Evolutionary conservation across 2,888 invertebrate species (phyloP).

Genomic region (Drosophila nigricruria): DNA sequence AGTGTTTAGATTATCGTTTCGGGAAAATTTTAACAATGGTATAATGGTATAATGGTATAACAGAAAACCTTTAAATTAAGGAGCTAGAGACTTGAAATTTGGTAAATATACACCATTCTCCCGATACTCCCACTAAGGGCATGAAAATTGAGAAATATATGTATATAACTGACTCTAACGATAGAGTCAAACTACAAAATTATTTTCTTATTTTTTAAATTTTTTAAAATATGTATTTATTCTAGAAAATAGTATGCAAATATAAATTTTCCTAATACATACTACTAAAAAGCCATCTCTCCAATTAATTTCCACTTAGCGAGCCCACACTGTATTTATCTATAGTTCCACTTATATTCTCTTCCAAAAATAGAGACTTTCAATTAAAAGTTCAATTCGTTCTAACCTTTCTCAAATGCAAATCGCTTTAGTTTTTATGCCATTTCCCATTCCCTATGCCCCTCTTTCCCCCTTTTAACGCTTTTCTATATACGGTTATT

Average conservation of each 20-base stretch:
- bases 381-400: constrained; percentile 21
- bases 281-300: background rate
- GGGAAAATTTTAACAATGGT: too few species aligned
- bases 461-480: background rate
- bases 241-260: background rate
- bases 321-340: background rate
- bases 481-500: constrained; percentile 42
- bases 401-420: constrained; percentile 24
- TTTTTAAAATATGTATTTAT: background rate
- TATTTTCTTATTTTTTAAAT: too few species aligned
- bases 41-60: too few species aligned
- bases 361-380: constrained; percentile 9
- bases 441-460: constrained; percentile 15
- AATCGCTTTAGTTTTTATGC: constrained; percentile 19
- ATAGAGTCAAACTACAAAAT: too few species aligned
- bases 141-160: too few species aligned
- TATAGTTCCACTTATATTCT: background rate
- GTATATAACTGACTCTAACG: too few species aligned
- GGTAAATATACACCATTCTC: too few species aligned
- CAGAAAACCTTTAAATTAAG: too few species aligned
- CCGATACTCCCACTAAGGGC: too few species aligned
- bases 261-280: background rate
- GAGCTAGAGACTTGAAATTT: too few species aligned
- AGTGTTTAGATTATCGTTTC: too few species aligned
- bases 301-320: background rate